Base-by-base conservation (phyloP, 1,140 invertebrate genomes). In the Drosophila punjabiensis region DNA sequence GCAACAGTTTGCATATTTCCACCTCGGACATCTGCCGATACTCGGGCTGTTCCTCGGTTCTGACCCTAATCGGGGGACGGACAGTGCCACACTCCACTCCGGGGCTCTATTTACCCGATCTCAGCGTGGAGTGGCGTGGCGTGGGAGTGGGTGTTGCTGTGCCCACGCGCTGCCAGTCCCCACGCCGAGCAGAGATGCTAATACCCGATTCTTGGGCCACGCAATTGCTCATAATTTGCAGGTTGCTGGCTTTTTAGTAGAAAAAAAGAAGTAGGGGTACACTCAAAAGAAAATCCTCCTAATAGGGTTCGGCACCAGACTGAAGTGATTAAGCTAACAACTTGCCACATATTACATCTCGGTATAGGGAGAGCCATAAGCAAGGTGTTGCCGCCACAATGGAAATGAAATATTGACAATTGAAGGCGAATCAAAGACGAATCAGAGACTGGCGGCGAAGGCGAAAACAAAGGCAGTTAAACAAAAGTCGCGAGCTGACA, bases 221-320 rank as follows among this genome's bases (percentile, higher is more conserved):
- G 56, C 76, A 83, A 83, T 79, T 67, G 79, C 66, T 68, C 69
- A 87, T 86, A 87, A 88, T 83, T 87, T 80, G 84, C 83, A 83
- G 80, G 76, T 80, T 82, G 69, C 52, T 67, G 20, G 59, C 14
- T 14, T 18, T 35, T 55, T 7, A 6, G 13, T 30, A 1, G 28
- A 6, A 24, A 35, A 1, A 41, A n/a, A 14, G 28, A 9, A 18
- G 6, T 7, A 50, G 28, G 5, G n/a, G 4, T 63, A 53, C 60
- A 63, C 45, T 13, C 2, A 6, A 35, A 28, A 9, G 5, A 45
- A 61, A 47, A 9, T 30, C 5, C 1, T 5, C 3, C 14, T 28
- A 20, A 14, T 35, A 35, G 37, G 10, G 3, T 11, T 18, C 3
- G 1, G 16, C 16, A 11, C 11, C 5, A 33, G 20, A 16, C 47